Evolutionary conservation across 2,888 invertebrate genomes (phyloP).

Genomic region (Drosophila helvetica): DNA sequence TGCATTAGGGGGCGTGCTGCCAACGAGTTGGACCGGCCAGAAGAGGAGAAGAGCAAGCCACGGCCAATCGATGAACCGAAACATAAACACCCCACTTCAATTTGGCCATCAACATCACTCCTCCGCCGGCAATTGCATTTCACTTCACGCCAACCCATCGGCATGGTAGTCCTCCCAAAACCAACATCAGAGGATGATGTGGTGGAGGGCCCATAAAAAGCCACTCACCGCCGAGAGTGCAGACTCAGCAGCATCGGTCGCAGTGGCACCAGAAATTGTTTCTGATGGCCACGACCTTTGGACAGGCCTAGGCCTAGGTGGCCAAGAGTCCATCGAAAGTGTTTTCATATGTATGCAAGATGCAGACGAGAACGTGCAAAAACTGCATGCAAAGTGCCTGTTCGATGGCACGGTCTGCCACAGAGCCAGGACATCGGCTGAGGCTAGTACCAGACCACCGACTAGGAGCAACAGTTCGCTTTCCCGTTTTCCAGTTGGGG

Average conservation of each 20-base stretch:
- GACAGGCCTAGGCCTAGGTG: constrained; percentile 20
- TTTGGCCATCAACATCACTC: constrained; percentile 18
- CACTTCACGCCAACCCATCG: constrained; percentile 23
- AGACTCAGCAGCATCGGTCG: constrained; percentile 13
- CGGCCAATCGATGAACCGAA: constrained; percentile 23
- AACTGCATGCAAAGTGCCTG: constrained; percentile 58
- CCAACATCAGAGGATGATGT: neutral
- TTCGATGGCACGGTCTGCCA: constrained; percentile 19
- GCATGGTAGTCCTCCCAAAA: constrained; percentile 3
- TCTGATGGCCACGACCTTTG: constrained; percentile 50
- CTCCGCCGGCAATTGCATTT: constrained; percentile 21
- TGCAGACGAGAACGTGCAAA: constrained; percentile 47
- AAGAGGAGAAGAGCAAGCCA: neutral
- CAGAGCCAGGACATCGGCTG: constrained; percentile 1
- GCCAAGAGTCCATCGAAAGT: constrained; percentile 41
- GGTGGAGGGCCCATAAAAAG: neutral
- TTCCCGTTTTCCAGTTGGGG: constrained; percentile 57
- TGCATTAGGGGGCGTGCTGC: neutral
- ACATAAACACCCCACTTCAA: constrained; percentile 29
- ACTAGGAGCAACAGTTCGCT: constrained; percentile 76
- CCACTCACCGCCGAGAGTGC: constrained; percentile 40
- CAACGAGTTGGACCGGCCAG: too few species aligned
- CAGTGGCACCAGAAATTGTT: constrained; percentile 35
- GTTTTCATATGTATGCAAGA: constrained; percentile 58
- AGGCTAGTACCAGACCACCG: constrained; percentile 6